These are phyloP conservation scores for Zaprionus africanus DNA, from an alignment of 1,140 invertebrate species.

Conservation along the genomic window DNA sequence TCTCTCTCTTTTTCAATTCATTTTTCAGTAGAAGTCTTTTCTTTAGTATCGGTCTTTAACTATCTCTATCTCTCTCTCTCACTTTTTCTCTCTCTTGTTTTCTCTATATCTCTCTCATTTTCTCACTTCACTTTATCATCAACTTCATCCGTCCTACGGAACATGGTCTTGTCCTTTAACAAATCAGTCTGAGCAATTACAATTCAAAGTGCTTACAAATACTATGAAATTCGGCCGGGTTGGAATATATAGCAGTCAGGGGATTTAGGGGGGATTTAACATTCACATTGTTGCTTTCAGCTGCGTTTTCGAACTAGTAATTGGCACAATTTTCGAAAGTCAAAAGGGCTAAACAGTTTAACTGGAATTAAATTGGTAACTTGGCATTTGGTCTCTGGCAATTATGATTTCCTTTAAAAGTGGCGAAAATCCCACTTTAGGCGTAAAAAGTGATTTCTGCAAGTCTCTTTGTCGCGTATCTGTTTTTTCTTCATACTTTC, in stretches of 20 bases:
- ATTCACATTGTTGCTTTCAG: neutral
- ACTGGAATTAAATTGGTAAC: neutral
- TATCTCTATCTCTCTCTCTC: neutral
- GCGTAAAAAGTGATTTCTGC: neutral
- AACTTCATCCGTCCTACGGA: conserved; percentile 3
- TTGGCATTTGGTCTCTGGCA: neutral
- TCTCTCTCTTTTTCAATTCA: neutral
- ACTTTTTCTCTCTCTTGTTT: neutral
- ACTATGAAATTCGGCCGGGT: conserved; percentile 1
- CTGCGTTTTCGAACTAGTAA: conserved; percentile 53
- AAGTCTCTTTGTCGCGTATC: neutral
- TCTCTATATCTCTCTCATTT: neutral
- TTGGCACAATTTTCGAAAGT: conserved; percentile 63
- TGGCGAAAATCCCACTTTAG: neutral
- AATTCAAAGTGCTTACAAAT: conserved; percentile 67
- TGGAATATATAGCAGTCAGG: neutral
- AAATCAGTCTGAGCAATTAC: conserved; percentile 81
- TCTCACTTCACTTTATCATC: neutral
- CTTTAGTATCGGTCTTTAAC: neutral
- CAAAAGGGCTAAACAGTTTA: conserved; percentile 23
- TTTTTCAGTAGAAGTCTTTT: neutral
- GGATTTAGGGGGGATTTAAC: neutral
- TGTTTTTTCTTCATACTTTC: neutral
- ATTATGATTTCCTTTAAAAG: neutral
- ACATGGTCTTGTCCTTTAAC: conserved; percentile 31